These are phyloP conservation scores for Anas platyrhynchos DNA, from an alignment of 2,113 vertebrate genomes.

Conservation along the genomic window DNA sequence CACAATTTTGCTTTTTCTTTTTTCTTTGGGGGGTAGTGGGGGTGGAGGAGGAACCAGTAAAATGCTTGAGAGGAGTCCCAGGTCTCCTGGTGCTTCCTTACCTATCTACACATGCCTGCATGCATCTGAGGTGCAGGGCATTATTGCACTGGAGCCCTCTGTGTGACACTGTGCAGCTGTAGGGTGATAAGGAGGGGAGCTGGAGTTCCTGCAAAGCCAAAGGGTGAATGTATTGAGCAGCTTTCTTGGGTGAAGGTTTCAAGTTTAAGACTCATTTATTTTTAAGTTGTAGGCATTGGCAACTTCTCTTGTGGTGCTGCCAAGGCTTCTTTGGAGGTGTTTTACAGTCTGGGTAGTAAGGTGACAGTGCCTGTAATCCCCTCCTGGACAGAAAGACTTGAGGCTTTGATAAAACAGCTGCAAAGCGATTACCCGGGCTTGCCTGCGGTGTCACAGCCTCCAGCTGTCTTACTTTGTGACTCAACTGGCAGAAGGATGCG, in stretches of 20 bases:
- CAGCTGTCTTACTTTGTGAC: not conserved
- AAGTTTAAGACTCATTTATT: not conserved
- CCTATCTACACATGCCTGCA: not conserved
- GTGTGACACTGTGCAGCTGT: not conserved
- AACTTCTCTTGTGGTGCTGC: not conserved
- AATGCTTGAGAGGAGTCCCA: conserved; percentile 4
- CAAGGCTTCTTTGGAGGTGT: not conserved
- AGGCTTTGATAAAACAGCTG: not conserved
- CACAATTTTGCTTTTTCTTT: not conserved
- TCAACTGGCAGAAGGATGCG: not conserved
- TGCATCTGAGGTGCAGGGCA: not conserved
- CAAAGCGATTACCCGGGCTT: not conserved
- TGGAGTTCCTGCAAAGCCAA: not conserved
- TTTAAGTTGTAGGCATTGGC: not conserved
- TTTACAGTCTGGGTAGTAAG: not conserved
- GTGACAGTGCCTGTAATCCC: not conserved
- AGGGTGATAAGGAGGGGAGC: not conserved
- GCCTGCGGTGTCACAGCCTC: not conserved
- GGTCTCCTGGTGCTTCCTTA: not conserved
- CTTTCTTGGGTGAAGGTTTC: not conserved
- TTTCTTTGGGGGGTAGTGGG: no score
- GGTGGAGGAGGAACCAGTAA: not conserved
- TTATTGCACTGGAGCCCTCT: not conserved
- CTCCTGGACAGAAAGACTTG: not conserved
- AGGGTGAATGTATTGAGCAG: not conserved